Conservation (phyloP, 2,113 vertebrate species). For the Pimephales promelas region DNA sequence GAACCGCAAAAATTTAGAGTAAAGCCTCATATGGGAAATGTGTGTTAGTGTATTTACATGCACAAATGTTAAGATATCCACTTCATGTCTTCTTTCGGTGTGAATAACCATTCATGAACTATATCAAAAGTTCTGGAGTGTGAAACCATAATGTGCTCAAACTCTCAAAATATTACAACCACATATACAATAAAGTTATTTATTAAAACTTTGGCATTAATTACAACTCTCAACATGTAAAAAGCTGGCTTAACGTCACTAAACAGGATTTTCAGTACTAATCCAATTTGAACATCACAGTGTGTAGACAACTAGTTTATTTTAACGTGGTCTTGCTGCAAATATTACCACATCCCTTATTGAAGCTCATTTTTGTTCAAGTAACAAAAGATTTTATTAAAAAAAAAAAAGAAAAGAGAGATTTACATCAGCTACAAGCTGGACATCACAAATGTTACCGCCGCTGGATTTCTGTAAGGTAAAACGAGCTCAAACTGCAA, state of each 20-base stretch:
- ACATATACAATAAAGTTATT: conserved; percentile 61
- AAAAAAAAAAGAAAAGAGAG: background rate
- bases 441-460: background rate
- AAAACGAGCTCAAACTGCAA: conserved; percentile 19
- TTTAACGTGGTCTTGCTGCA: background rate
- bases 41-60: background rate
- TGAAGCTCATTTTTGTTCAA: background rate
- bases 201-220: conserved; percentile 78
- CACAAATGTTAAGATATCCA: background rate
- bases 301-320: background rate
- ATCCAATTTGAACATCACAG: conserved; percentile 24
- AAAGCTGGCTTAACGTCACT: conserved; percentile 58
- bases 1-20: too few relatives aligned
- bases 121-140: background rate
- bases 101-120: background rate
- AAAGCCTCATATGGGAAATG: background rate
- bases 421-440: background rate
- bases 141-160: background rate
- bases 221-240: conserved; percentile 40
- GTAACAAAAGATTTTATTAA: background rate
- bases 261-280: conserved; percentile 22
- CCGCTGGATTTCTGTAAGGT: background rate
- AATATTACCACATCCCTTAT: conserved; percentile 20
- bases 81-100: background rate
- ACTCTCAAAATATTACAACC: background rate